Conservation (phyloP, 2,113 vertebrate genomes). For the Emberiza fucata region DNA sequence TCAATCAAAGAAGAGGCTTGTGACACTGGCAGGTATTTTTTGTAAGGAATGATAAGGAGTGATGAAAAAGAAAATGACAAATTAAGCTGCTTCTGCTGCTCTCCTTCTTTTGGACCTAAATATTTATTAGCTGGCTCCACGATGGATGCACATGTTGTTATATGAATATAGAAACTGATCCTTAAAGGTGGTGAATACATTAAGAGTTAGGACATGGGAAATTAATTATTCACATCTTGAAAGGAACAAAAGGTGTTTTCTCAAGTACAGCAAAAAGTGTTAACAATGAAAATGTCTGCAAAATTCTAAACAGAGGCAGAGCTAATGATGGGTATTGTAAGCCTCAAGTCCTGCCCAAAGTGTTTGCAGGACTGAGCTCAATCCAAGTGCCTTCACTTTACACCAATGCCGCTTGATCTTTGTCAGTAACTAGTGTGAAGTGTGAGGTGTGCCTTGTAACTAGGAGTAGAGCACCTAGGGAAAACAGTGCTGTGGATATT, state of each 20-base stretch:
- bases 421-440: background rate
- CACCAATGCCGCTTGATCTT: background rate
- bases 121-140: background rate
- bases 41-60: background rate
- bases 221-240: background rate
- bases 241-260: background rate
- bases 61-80: background rate
- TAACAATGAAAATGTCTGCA: background rate
- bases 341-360: background rate
- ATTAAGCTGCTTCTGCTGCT: background rate
- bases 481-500: background rate
- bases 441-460: background rate
- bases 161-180: background rate
- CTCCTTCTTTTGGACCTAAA: background rate
- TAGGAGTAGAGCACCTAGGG: background rate
- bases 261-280: background rate
- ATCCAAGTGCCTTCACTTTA: background rate
- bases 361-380: background rate
- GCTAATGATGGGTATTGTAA: background rate
- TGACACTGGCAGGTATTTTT: background rate
- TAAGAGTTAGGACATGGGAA: background rate
- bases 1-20: background rate
- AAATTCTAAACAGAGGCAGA: background rate
- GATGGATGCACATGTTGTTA: accelerated
- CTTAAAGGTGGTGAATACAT: background rate